These are phyloP conservation scores for Chironomus tepperi DNA, from an alignment of 1,140 invertebrate genomes.

Conservation along the genomic window DNA sequence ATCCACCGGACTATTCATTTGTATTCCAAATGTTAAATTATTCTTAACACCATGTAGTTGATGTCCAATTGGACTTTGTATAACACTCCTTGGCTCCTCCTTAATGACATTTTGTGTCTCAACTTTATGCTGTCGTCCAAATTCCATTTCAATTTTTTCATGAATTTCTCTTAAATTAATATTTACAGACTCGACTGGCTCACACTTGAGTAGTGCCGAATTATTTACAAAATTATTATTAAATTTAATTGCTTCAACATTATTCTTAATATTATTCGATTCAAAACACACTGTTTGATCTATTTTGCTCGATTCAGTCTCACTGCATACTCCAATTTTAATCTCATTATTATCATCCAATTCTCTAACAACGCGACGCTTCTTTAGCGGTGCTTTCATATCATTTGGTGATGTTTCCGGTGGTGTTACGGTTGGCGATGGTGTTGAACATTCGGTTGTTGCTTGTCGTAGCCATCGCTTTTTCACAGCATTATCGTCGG, in stretches of 20 bases:
- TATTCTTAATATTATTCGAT: not conserved
- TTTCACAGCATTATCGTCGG: not conserved
- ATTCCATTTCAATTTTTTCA: not conserved
- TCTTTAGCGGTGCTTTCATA: constrained; percentile 14
- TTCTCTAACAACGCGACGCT: not conserved
- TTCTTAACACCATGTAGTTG: no score
- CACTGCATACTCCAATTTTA: not conserved
- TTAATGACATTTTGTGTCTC: not conserved
- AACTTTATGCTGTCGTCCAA: not conserved
- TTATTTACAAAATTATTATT: not conserved
- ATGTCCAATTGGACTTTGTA: not conserved
- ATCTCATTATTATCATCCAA: not conserved
- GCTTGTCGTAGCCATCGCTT: constrained; percentile 10
- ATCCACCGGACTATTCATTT: no score
- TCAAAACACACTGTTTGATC: not conserved
- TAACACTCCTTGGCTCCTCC: not conserved
- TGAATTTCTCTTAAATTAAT: not conserved
- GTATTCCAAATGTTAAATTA: no score
- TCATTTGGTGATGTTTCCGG: not conserved
- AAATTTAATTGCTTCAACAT: not conserved
- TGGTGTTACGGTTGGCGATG: not conserved
- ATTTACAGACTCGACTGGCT: not conserved
- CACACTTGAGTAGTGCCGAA: not conserved
- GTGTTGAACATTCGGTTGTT: not conserved
- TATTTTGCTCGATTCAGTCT: not conserved